Conservation (phyloP, 2,113 vertebrate species). For the Galeopterus variegatus region DNA sequence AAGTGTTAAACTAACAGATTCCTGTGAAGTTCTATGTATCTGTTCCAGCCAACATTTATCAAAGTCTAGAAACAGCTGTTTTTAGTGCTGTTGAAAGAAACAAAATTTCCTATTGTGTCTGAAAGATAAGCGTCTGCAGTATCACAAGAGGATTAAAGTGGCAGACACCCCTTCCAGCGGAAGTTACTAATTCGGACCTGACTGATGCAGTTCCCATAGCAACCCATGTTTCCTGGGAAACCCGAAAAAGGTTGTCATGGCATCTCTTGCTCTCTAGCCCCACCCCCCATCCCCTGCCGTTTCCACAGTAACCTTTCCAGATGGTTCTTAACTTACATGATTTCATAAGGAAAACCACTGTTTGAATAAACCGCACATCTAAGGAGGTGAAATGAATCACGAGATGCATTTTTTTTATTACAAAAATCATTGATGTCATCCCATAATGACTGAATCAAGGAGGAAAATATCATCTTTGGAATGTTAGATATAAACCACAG, state of each 20-base stretch:
- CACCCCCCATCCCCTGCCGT: conserved; percentile 86
- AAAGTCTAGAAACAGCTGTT: conserved; percentile 82
- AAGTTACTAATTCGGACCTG: conserved; percentile 94
- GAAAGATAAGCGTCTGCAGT: conserved; percentile 83
- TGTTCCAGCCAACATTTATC: conserved; percentile 69
- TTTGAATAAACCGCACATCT: conserved; percentile 84
- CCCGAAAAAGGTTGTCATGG: conserved; percentile 97
- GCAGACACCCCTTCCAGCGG: conserved; percentile 92
- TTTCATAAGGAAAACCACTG: conserved; percentile 80
- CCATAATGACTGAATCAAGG: conserved; percentile 62
- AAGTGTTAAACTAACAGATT: conserved; percentile 64
- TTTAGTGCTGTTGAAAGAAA: conserved; percentile 71
- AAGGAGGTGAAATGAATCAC: conserved; percentile 72
- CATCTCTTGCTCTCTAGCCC: conserved; percentile 88
- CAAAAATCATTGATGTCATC: conserved; percentile 55
- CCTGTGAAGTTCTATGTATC: conserved; percentile 40
- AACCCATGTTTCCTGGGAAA: conserved; percentile 97
- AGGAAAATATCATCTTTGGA: conserved; percentile 63
- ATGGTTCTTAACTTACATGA: conserved; percentile 91
- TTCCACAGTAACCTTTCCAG: conserved; percentile 95
- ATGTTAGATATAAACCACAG: conserved; percentile 54
- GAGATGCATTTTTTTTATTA: conserved; percentile 68
- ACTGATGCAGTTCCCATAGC: conserved; percentile 97
- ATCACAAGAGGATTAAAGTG: conserved; percentile 89
- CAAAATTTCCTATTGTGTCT: conserved; percentile 64